phyloP scores from a whole-genome alignment of 2,113 vertebrate species.

The Gadus chalcogrammus region DNA sequence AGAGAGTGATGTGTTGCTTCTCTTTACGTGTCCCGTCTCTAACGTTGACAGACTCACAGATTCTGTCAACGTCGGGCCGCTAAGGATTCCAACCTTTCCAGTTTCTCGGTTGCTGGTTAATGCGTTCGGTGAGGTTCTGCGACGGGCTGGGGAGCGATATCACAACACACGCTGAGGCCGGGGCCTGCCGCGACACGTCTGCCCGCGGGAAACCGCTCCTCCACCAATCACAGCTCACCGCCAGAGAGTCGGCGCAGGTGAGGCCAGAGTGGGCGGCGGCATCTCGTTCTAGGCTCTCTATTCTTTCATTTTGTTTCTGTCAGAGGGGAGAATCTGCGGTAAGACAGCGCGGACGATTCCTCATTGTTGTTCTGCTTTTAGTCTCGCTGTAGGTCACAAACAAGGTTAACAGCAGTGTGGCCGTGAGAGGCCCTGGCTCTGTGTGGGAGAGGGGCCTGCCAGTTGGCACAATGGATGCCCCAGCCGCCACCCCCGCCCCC shows the following conservation, averaged over 20 bases:
- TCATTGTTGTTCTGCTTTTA: not conserved
- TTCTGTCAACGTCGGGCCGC: no score
- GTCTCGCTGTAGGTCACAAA: not conserved
- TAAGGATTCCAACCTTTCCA: not conserved
- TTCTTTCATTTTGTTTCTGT: no score
- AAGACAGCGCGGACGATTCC: not conserved
- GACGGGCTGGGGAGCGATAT: conserved; percentile 25
- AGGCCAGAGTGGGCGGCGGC: not conserved
- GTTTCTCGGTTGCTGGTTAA: not conserved
- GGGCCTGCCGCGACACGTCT: conserved; percentile 45
- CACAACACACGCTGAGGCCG: conserved; percentile 34
- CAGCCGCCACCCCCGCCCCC: not conserved
- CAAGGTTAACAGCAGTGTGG: conserved; percentile 25
- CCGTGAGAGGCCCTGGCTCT: conserved; percentile 44
- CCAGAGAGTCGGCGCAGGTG: conserved; percentile 43
- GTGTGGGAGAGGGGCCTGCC: conserved; percentile 56
- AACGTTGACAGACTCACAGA: no score
- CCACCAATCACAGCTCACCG: conserved; percentile 47
- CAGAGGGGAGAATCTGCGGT: no score
- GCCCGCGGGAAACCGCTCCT: conserved; percentile 53
- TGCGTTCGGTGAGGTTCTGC: conserved; percentile 4
- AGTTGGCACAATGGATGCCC: conserved; percentile 66
- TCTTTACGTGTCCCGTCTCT: no score
- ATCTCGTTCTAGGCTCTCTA: no score
- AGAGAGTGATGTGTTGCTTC: no score